Evolutionary conservation across 2,888 invertebrate genomes (phyloP).

Genomic region (Diogma glabrata): DNA sequence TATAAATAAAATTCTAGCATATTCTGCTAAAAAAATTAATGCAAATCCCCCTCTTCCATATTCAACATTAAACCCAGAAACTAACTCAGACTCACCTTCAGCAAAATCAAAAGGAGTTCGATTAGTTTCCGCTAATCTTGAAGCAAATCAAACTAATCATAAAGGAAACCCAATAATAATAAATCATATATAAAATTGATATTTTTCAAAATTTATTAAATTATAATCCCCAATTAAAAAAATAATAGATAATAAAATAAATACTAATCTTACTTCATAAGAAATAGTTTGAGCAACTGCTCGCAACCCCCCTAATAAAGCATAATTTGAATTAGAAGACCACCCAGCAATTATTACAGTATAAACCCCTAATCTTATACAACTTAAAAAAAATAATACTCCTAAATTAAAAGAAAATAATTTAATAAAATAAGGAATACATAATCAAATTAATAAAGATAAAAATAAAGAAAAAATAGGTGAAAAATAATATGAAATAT

Average conservation of each 20-base stretch:
- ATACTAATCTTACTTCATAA: conserved; percentile 57
- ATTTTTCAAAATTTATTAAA: conserved; percentile 39
- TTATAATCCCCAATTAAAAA: conserved; percentile 45
- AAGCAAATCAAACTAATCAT: conserved; percentile 44
- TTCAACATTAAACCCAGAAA: conserved; percentile 69
- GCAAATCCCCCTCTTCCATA: conserved; percentile 60
- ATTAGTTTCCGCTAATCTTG: conserved; percentile 57
- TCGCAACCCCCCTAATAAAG: conserved; percentile 54
- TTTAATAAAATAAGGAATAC: conserved; percentile 43
- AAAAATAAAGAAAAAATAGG: conserved; percentile 1
- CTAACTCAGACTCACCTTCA: conserved; percentile 65
- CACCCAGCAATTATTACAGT: conserved; percentile 51
- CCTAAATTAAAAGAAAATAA: conserved; percentile 46
- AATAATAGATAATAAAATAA: conserved; percentile 27
- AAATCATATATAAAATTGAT: conserved; percentile 46
- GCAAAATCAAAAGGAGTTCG: conserved; percentile 70
- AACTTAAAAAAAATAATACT: conserved; percentile 51
- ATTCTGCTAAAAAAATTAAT: conserved; percentile 60
- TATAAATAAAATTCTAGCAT: conserved; percentile 58
- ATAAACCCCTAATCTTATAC: conserved; percentile 53
- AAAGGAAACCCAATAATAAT: conserved; percentile 44
- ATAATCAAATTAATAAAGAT: not conserved
- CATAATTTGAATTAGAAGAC: conserved; percentile 61
- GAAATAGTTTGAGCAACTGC: conserved; percentile 63
- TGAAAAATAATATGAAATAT: conserved; percentile 46